Evolutionary conservation across 64 coral and sea anemone species (phyloP).

Genomic region (Porites australiensis): DNA sequence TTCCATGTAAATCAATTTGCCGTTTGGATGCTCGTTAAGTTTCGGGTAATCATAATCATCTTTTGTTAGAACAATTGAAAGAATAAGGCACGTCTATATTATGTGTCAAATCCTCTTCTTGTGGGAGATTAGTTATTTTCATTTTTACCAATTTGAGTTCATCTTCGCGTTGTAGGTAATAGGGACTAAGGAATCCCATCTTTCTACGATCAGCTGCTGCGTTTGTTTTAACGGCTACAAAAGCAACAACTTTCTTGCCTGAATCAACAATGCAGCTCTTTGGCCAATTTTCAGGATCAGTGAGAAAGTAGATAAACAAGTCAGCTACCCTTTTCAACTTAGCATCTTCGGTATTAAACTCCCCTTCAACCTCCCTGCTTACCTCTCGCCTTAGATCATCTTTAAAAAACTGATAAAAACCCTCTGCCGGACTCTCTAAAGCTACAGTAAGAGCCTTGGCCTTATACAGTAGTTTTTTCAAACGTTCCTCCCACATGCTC

Average conservation of each 20-base stretch:
- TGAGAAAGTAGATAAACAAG: not conserved
- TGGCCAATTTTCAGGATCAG: slow-evolving; percentile 19
- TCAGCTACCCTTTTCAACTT: not conserved
- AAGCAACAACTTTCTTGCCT: not conserved
- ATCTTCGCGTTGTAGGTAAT: no score
- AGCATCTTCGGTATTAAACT: not conserved
- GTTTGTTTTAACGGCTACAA: no score
- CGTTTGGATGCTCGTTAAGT: no score
- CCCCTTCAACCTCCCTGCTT: not conserved
- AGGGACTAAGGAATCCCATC: no score
- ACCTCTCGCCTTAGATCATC: not conserved
- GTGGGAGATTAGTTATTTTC: no score
- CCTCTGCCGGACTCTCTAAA: not conserved
- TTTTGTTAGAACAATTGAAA: no score
- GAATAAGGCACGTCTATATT: no score
- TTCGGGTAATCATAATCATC: no score
- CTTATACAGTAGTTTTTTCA: not conserved
- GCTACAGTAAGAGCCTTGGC: not conserved
- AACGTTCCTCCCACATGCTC: not conserved
- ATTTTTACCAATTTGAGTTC: no score
- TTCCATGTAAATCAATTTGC: no score
- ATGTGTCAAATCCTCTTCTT: no score
- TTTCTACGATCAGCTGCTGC: no score
- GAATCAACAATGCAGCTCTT: not conserved
- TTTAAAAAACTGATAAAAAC: not conserved